phyloP scores from a whole-genome alignment of 2,888 invertebrate species.

The Actias luna region DNA sequence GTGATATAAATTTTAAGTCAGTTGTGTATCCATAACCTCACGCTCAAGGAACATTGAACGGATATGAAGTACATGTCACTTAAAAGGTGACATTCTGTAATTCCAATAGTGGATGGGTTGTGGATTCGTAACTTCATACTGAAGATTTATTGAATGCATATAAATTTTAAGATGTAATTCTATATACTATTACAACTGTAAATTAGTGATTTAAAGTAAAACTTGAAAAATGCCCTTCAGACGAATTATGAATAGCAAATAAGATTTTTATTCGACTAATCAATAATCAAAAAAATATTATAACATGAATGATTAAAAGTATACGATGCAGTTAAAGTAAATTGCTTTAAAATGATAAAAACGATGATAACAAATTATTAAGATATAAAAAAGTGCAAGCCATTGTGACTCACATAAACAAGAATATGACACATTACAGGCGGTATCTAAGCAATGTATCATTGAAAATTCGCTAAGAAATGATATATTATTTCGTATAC shows the following conservation, averaged over 20 bases:
- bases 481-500: constrained; percentile 43
- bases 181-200: no score
- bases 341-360: not conserved
- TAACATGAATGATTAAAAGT: not conserved
- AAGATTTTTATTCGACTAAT: not conserved
- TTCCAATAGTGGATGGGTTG: no score
- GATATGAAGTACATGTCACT: no score
- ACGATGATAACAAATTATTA: not conserved
- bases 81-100: no score
- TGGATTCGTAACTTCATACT: not conserved
- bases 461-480: constrained; percentile 45
- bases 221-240: not conserved
- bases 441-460: constrained; percentile 37
- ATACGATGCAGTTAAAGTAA: not conserved
- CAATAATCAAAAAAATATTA: not conserved
- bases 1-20: not conserved
- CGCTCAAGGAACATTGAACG: not conserved
- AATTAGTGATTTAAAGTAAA: not conserved
- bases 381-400: not conserved
- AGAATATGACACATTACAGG: constrained; percentile 25
- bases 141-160: not conserved
- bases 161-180: no score
- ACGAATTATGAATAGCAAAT: not conserved
- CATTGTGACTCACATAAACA: constrained; percentile 18
- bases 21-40: not conserved